Evolutionary conservation across 2,797 vertebrate genomes (phyloP), one percentile per base, ranked within the genome.

Genomic region (Anniella stebbinsi): DNA sequence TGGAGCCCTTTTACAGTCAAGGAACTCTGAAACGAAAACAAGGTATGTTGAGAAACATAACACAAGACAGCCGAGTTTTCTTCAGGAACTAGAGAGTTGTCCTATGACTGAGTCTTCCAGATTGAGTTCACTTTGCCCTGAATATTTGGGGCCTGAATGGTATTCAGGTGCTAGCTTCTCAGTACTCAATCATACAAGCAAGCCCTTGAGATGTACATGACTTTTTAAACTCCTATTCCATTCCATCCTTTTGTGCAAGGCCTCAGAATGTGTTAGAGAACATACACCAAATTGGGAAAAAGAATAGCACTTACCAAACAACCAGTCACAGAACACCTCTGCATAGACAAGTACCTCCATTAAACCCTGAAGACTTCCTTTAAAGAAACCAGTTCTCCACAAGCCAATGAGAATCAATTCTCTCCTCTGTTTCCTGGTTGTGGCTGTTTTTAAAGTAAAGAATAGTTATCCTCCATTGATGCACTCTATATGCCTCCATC

Each of bases 401-500:
- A 25, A 73, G n/a, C 4, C n/a, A 60, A 85, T 85, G 63, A 28
- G 0, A 70, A 41, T 73, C 70, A 87, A 69, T 75, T 93, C 78
- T n/a, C 84, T 86, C 89, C 41, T 1, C 84, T 76, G 9, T 63
- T 38, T 45, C 81, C 18, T 54, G 72, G 15, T 70, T 70, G 69
- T 17, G 5, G n/a, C 7, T 38, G 33, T 72, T 72, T n/a, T 72
- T 15, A n/a, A 36, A 36, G 70, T 18, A 30, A n/a, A 2, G 13
- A 75, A 76, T 12, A 12, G 9, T 45, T 76, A 41, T 2, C 41
- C 10, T 38, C 33, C 3, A 7, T 54, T 23, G 33, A 80, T 54
- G 41, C 17, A 54, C 48, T 51, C 15, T 80, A 15, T 33, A 23
- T 77, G 76, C 45, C 36, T 63, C 21, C 6, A 21, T 21, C 17